phyloP scores from a whole-genome alignment of 2,113 vertebrate genomes.

The Passerina amoena region DNA sequence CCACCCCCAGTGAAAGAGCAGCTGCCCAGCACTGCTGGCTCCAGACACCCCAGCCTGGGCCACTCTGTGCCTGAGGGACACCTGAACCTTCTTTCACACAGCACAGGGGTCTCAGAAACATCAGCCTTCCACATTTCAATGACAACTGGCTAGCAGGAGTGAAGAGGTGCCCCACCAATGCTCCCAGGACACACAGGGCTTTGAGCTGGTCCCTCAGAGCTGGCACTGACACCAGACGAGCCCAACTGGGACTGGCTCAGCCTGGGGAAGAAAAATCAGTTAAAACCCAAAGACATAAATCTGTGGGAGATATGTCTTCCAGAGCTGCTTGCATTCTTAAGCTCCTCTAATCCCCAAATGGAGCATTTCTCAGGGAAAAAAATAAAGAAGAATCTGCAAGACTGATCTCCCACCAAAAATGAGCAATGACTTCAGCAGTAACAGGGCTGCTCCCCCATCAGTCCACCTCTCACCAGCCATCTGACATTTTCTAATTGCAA shows the following conservation, averaged over 20 bases:
- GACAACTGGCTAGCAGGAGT: neutral
- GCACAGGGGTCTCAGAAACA: neutral
- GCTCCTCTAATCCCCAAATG: neutral
- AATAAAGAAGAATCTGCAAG: neutral
- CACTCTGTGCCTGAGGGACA: neutral
- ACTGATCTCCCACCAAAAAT: neutral
- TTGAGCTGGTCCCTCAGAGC: neutral
- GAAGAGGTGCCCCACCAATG: neutral
- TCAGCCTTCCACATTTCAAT: neutral
- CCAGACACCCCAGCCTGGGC: rapidly evolving
- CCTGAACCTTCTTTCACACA: neutral
- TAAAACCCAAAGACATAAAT: neutral
- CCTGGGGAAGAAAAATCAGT: neutral
- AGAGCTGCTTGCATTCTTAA: neutral
- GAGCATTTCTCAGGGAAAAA: neutral
- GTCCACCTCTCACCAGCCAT: neutral
- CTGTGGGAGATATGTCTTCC: neutral
- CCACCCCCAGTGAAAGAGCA: neutral
- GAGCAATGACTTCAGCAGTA: neutral
- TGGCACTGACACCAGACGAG: rapidly evolving
- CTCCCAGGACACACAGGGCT: too few relatives aligned
- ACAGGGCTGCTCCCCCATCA: neutral
- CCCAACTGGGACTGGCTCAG: neutral
- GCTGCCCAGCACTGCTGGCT: neutral
- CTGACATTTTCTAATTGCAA: conserved; percentile 1